Evolutionary conservation across 2,113 vertebrate genomes (phyloP).

Genomic region (Oenanthe melanoleuca): DNA sequence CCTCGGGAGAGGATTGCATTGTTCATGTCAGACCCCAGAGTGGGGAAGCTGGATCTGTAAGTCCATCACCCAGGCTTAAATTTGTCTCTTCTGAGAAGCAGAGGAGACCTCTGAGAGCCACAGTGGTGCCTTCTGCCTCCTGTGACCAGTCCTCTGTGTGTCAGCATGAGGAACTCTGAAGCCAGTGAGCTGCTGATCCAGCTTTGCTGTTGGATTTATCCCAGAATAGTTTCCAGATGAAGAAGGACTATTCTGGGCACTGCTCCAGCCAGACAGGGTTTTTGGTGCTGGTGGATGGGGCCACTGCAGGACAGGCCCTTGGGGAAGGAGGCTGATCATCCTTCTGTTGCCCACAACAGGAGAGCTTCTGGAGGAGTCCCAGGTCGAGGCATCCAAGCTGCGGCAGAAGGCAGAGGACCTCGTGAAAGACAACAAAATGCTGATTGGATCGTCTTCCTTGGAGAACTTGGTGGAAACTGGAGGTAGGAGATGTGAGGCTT

Average conservation of each 20-base stretch:
- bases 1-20: neutral
- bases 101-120: neutral
- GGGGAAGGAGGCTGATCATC: neutral
- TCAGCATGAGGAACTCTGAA: neutral
- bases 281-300: neutral
- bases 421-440: conserved; percentile 87
- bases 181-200: neutral
- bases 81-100: neutral
- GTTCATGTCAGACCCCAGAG: neutral
- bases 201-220: neutral
- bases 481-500: conserved; percentile 41
- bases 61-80: neutral
- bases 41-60: neutral
- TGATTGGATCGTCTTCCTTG: conserved; percentile 75
- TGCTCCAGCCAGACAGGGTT: neutral
- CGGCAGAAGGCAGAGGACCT: conserved; percentile 93
- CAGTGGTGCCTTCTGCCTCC: neutral
- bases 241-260: neutral
- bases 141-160: neutral
- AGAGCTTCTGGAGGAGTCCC: conserved; percentile 92
- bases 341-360: conserved; percentile 72
- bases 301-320: neutral
- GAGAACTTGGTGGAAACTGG: conserved; percentile 57
- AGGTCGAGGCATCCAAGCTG: conserved; percentile 88
- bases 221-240: neutral